Conservation (phyloP, 2,113 vertebrate species). For the Antigone vipio region DNA sequence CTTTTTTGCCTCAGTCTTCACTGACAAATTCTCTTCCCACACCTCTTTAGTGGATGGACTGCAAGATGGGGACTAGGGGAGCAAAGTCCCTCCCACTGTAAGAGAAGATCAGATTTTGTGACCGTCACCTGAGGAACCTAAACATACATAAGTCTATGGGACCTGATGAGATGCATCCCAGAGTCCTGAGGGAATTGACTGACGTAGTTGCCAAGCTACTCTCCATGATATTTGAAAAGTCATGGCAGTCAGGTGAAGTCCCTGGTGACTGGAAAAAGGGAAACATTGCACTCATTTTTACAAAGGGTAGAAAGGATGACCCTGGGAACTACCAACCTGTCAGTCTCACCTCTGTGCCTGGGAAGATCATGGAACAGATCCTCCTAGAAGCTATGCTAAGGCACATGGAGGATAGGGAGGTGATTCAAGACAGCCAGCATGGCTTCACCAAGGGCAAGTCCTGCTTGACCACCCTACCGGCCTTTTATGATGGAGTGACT, state of each 20-base stretch:
- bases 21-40: neutral
- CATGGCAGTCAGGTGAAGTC: neutral
- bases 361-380: neutral
- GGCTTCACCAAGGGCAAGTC: neutral
- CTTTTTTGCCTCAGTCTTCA: neutral
- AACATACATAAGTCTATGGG: neutral
- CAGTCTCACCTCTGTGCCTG: neutral
- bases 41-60: neutral
- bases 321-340: no score
- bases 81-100: neutral
- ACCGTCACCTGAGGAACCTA: neutral
- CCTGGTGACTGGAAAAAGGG: neutral
- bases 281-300: neutral
- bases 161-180: neutral
- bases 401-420: no score
- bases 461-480: neutral
- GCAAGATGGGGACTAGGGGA: no score
- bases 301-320: neutral
- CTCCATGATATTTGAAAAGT: neutral
- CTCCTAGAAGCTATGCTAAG: neutral
- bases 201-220: neutral
- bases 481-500: neutral
- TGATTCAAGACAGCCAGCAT: neutral
- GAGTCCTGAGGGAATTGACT: neutral
- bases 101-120: neutral